Conservation (phyloP, 2,113 vertebrate genomes). For the Actinemys pallida region DNA sequence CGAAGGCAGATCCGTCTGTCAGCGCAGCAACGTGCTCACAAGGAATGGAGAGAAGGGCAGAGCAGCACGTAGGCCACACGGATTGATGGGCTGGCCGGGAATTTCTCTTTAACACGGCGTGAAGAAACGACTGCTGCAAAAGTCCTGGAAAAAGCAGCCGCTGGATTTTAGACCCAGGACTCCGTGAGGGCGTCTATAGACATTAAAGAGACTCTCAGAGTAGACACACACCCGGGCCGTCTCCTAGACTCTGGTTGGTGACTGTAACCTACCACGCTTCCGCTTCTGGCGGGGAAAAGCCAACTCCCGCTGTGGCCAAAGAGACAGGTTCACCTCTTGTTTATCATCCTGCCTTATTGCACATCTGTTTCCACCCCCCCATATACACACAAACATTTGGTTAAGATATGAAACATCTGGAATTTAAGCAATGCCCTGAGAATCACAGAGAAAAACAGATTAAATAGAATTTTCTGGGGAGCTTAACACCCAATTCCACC, state of each 20-base stretch:
- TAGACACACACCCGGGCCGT: background rate
- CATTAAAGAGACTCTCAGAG: background rate
- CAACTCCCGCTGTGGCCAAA: background rate
- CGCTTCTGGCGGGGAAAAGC: background rate
- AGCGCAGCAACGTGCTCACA: background rate
- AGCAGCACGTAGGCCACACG: background rate
- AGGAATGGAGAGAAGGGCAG: background rate
- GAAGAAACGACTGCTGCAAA: background rate
- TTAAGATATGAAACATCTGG: background rate
- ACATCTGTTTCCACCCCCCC: background rate
- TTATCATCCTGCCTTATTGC: background rate
- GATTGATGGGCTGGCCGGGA: background rate
- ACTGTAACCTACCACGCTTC: background rate
- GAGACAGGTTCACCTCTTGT: background rate
- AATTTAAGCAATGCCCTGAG: background rate
- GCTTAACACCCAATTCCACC: background rate
- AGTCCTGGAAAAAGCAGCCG: background rate
- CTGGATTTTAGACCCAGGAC: background rate
- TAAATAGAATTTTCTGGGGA: accelerated
- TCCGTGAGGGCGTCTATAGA: background rate
- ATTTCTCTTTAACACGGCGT: too few relatives aligned
- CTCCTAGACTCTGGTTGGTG: background rate
- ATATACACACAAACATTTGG: background rate
- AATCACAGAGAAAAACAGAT: background rate
- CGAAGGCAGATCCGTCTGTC: background rate